Percentiles rank a stretch among this genome's conserved stretches.
Conservation (phyloP, 2,113 vertebrate genomes). For the Clarias batrachus region DNA sequence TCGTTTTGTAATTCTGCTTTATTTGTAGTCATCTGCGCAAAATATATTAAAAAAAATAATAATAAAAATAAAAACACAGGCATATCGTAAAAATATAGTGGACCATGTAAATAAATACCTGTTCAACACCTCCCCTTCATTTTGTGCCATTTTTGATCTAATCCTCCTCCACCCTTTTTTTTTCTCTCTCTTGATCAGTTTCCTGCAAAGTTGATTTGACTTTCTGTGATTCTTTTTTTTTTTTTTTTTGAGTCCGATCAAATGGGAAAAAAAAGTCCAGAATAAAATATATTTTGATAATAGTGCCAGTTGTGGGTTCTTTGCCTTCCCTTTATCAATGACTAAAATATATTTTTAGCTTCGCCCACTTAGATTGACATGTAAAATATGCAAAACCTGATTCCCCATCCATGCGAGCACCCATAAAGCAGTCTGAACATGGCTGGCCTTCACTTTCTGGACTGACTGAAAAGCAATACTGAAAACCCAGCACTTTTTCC, state of each 20-base stretch:
- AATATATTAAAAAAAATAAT: conserved; percentile 68
- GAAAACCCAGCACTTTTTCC: too few relatives aligned
- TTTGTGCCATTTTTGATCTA: conserved; percentile 60
- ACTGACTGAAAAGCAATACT: too few relatives aligned
- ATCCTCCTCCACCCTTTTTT: conserved; percentile 74
- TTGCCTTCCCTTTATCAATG: too few relatives aligned
- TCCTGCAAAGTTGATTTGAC: conserved; percentile 95
- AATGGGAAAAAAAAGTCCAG: conserved; percentile 89
- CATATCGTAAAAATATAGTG: conserved; percentile 87
- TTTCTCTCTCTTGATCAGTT: conserved; percentile 68
- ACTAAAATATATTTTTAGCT: background rate
- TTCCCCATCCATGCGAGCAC: background rate
- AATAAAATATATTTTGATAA: conserved; percentile 99
- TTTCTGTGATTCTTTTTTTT: conserved; percentile 78
- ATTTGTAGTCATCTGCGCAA: conserved; percentile 85
- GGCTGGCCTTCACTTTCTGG: too few relatives aligned
- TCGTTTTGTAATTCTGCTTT: conserved; percentile 93
- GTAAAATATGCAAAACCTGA: background rate
- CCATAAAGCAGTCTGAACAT: too few relatives aligned
- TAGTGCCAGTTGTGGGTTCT: conserved; percentile 58
- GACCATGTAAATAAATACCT: conserved; percentile 90
- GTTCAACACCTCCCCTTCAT: conserved; percentile 79
- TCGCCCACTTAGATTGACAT: background rate
- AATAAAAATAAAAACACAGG: conserved; percentile 63
- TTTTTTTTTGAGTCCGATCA: conserved; percentile 85